Base-by-base conservation (phyloP, 2,113 vertebrate species). In the western clawed frog (Xenopus tropicalis) region DNA sequence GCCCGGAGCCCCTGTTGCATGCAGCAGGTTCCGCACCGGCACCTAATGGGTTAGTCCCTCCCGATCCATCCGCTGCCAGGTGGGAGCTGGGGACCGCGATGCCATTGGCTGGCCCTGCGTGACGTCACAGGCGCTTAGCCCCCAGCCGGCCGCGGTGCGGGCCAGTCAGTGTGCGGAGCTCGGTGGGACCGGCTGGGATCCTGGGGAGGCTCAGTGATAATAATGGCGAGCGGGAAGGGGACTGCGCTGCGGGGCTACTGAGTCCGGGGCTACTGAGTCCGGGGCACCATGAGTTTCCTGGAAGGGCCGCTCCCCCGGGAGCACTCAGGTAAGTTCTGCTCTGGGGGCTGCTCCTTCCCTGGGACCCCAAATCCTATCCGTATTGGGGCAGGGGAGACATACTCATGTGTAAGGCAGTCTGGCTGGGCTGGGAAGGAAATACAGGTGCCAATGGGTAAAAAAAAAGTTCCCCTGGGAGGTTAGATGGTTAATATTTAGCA, bases 111-210 rank as follows among this genome's bases (percentile, higher is more conserved):
- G 72, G 4, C 25, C 9, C 44, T 4, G 24, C 1, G 72, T 75
- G 72, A 69, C 72, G 72, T 69, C 65, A 75, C 65, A 23, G 57
- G 43, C 62, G 57, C 65, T 74, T 20, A 68, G 61, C 54, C 23
- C 43, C 64, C 72, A 24, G 57, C 64, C 56, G 72, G 65, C 65
- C 65, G 56, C 20, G 65, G n/a, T n/a, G 57, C n/a, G 72, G 58
- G 24, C 12, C 64, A 74, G 64, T 68, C 56, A 3, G 72, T 42
- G 56, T 17, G 72, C 24, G 65, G 64, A 52, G 72, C 57, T 68
- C 43, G 65, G 72, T 57, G 71, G 62, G 65, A 74, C 56, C 64
- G 72, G 64, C 54, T n/a, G 65, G 71, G 62, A 73, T 8, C 20
- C 29, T 11, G 48, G 71, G 66, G 52, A n/a, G 6, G 29, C 29